These are phyloP conservation scores for Myrmecophaga tridactyla DNA, from an alignment of 2,113 vertebrate genomes.

Conservation along the genomic window DNA sequence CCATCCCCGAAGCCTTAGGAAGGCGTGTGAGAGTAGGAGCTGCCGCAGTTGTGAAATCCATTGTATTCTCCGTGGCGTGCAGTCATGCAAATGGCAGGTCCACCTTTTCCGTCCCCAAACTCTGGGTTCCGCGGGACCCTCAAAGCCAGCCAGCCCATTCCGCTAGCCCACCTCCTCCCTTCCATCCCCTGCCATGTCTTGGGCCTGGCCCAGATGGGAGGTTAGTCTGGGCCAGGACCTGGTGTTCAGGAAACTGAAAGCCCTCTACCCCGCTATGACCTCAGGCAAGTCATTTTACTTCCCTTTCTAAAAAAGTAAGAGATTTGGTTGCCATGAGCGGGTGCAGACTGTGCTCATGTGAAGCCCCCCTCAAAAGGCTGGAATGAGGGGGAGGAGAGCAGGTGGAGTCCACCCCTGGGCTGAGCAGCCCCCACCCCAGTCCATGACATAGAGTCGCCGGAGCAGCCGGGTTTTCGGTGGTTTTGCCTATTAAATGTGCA, in stretches of 20 bases:
- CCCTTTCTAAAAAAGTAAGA: neutral
- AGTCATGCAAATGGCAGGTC: neutral
- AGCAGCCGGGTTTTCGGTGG: accelerated
- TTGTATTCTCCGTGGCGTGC: neutral
- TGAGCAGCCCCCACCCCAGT: neutral
- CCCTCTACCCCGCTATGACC: neutral
- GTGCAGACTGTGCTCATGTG: neutral
- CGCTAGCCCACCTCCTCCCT: neutral
- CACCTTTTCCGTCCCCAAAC: neutral
- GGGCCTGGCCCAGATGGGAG: too few relatives aligned
- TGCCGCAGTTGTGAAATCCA: neutral
- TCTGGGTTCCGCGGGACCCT: neutral
- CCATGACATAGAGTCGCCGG: neutral
- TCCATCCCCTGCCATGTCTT: neutral
- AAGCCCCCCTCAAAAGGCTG: neutral
- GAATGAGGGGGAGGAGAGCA: too few relatives aligned
- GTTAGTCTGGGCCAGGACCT: accelerated
- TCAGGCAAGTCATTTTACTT: neutral
- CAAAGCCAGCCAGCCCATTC: neutral
- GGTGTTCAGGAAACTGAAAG: neutral
- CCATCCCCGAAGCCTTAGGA: neutral
- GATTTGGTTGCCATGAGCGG: neutral
- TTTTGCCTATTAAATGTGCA: neutral
- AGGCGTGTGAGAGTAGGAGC: accelerated
- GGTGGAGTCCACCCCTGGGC: too few relatives aligned